Evolutionary conservation across 2,797 vertebrate genomes (phyloP), one percentile per base, ranked within the genome.

Genomic region (Ibycter americanus): DNA sequence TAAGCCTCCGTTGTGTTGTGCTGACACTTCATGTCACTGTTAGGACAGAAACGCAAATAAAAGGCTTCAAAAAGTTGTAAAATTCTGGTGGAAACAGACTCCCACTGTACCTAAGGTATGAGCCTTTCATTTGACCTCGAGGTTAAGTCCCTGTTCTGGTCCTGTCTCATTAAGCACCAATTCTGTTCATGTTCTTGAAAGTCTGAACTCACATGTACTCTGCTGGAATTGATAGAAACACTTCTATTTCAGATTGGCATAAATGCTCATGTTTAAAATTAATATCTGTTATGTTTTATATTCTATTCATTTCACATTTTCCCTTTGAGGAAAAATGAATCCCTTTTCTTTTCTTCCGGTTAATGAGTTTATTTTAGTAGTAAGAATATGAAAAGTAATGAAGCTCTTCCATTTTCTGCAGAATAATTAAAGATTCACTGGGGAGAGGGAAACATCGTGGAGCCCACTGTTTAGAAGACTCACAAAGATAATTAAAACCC

Each of bases 301-400:
- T 80, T 83, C n/a, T 11, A 58, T 29, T 92, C 12, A 80, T 92
- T 94, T 80, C 32, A 63, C 26, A 34, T 83, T 83, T 88, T 90
- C 12, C 82, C 68, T 87, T 56, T 72, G 84, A 86, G 73, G 5
- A 89, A 87, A 87, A 55, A 66, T 38, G 2, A 89, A 85, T 85
- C 59, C 44, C 59, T 72, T 70, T 56, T 25, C 6, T 79, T 54
- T 70, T 83, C 12, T 85, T 83, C 17, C 11, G 63, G 20, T 66
- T 90, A 96, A 93, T 91, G 55, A 89, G 93, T 92, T 91, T 82
- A 88, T 89, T 95, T 89, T 73, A 79, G 18, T 73, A 79, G 65
- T 18, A 87, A 61, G 12, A 81, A 71, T 14, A 68, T 70, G 42
- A 82, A 90, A 84, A 12, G 7, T 77, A 92, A 89, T 85, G 78